Base-by-base conservation (phyloP, 2,888 invertebrate genomes). In the Brachyptera putata region DNA sequence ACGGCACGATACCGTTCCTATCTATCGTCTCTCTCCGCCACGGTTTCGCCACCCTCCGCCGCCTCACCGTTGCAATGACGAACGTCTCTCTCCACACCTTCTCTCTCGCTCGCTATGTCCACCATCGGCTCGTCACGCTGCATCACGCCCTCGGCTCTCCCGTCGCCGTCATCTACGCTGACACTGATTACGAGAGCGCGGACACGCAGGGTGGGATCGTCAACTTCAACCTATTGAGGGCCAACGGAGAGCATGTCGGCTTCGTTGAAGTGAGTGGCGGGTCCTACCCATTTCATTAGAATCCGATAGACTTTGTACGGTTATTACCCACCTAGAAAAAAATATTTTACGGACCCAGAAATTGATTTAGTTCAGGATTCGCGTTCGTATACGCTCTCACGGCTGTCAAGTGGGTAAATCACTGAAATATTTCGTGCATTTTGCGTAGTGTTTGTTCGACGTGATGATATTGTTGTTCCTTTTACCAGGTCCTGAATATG, bases 1-100 rank as follows among this genome's bases (percentile, higher is more conserved):
- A 97, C 78, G 98, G 98, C 2, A 95, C 97, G 0, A 68, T 92
- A 14, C 80, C 95, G 14, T 98, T 91, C 74, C 77, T 96, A 46
- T 87, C 91, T 21, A 91, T 98, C 63, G 75, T 89, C 50, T 82
- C 90, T 1, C 72, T 98, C 3, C 82, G 85, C 65, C 86, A 92
- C 75, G 95, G 95, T 56, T 89, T 96, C 72, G 85, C 89, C 60
- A 80, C 84, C 3, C 70, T 95, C 58, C 76, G 85, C 58, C 78
- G 79, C 63, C 71, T 89, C 14, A 79, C 86, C 69, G 84, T 89
- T 55, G 70, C 78, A 1, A 85, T 87, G 78, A 76, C 83, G 34
- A 76, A 81, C 18, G 84, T 91, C 66, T 84, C 88, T 0, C 71
- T 74, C 55, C 91, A 95, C 70, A 89, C 89, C 9, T 93, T 85